These are phyloP conservation scores for Machimus rusticus DNA, from an alignment of 2,888 invertebrate genomes.

Conservation along the genomic window DNA sequence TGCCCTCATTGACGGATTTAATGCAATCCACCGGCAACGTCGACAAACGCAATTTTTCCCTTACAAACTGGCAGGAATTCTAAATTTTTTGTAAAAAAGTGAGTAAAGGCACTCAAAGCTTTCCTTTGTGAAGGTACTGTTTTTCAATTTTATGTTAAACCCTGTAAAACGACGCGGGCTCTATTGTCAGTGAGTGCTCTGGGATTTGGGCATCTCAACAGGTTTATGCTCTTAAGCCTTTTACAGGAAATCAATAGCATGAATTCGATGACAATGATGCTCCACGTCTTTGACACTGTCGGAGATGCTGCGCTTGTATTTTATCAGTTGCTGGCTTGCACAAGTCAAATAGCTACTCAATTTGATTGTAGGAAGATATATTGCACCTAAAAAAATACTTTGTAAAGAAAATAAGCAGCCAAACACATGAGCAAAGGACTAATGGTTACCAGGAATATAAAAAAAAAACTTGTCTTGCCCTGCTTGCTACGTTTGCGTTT, in stretches of 20 bases:
- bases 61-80: neutral
- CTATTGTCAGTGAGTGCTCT: slow-evolving; percentile 51
- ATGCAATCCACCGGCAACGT: neutral
- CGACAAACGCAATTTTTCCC: neutral
- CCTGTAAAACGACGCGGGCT: slow-evolving; percentile 13
- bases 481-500: neutral
- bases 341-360: neutral
- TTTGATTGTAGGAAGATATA: neutral
- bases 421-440: neutral
- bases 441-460: neutral
- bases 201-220: slow-evolving; percentile 61
- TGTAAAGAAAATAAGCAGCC: neutral
- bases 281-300: neutral
- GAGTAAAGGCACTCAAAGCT: slow-evolving; percentile 5
- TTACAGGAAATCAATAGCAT: slow-evolving; percentile 35
- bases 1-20: neutral
- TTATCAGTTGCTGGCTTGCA: neutral
- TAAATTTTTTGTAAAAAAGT: slow-evolving; percentile 10
- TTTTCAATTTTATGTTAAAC: slow-evolving; percentile 35
- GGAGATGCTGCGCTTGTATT: neutral
- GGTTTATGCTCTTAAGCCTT: slow-evolving; percentile 57
- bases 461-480: neutral
- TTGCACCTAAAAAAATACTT: neutral
- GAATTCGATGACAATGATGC: slow-evolving; percentile 17
- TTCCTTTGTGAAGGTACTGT: neutral